Percentiles rank a stretch among this genome's conserved stretches.
phyloP scores from a whole-genome alignment of 2,113 vertebrate species.

The Hyperopisus bebe region DNA sequence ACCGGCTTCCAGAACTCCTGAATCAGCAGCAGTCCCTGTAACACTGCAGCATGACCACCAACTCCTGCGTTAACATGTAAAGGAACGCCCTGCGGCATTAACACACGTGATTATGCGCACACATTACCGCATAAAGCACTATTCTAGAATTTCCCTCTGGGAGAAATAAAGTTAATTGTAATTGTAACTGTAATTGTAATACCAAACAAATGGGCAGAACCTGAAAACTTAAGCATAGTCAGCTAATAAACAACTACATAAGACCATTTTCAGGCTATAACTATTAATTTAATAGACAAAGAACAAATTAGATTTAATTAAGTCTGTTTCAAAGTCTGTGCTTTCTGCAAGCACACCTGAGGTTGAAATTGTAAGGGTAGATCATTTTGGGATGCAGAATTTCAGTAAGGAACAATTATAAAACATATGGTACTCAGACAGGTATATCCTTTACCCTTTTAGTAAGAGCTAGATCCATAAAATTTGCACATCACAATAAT shows the following conservation, averaged over 20 bases:
- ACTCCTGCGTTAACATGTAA: neutral
- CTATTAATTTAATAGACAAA: neutral
- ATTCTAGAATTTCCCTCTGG: neutral
- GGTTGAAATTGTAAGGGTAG: neutral
- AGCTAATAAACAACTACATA: neutral
- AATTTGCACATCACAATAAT: neutral
- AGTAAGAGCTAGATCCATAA: neutral
- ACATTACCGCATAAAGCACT: neutral
- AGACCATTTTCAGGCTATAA: neutral
- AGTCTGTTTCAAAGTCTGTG: neutral
- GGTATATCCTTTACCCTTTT: neutral
- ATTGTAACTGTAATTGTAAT: neutral
- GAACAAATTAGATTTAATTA: neutral
- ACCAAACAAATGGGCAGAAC: neutral
- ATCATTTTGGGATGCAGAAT: neutral
- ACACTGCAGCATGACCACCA: neutral
- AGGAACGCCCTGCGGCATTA: neutral
- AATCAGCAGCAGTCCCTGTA: constrained; percentile 39
- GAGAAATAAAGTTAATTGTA: neutral
- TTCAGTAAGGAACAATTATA: neutral
- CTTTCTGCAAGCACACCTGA: neutral
- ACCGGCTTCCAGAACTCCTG: constrained; percentile 38
- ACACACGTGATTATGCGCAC: constrained; percentile 2
- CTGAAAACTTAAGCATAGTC: neutral
- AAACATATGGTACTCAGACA: neutral